phyloP scores from a whole-genome alignment of 1,140 invertebrate genomes.

The Adoxophyes honmai region DNA sequence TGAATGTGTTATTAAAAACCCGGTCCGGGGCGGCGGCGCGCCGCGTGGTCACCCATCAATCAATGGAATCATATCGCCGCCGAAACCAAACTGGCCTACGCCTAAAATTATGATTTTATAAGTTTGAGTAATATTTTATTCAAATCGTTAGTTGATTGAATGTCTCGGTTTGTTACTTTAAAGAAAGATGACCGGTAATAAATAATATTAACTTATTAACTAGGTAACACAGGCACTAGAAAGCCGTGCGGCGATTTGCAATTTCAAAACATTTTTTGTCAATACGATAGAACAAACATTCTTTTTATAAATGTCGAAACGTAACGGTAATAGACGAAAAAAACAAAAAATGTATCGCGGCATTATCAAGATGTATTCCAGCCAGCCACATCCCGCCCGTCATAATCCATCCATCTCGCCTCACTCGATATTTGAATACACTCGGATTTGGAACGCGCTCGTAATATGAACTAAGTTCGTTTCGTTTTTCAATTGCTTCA shows the following conservation, averaged over 20 bases:
- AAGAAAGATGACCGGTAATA: conserved; percentile 20
- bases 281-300: conserved; percentile 17
- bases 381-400: conserved; percentile 43
- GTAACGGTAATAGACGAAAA: conserved; percentile 23
- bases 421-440: conserved; percentile 69
- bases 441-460: conserved; percentile 65
- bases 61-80: conserved; percentile 72
- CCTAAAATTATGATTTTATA: conserved; percentile 69
- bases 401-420: conserved; percentile 67
- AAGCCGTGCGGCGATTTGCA: conserved; percentile 31
- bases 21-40: conserved; percentile 19
- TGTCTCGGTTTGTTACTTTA: conserved; percentile 52
- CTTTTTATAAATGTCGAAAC: conserved; percentile 20
- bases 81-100: conserved; percentile 56
- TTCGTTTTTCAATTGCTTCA: conserved; percentile 75
- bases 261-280: conserved; percentile 33
- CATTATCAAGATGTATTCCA: conserved; percentile 46
- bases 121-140: conserved; percentile 73
- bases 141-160: conserved; percentile 71
- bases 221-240: background rate
- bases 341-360: conserved; percentile 35
- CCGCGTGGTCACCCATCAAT: conserved; percentile 73
- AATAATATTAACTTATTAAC: conserved; percentile 16
- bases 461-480: conserved; percentile 67
- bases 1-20: conserved; percentile 14